phyloP scores from a whole-genome alignment of 2,888 invertebrate genomes.

The Orthosia cruda region DNA sequence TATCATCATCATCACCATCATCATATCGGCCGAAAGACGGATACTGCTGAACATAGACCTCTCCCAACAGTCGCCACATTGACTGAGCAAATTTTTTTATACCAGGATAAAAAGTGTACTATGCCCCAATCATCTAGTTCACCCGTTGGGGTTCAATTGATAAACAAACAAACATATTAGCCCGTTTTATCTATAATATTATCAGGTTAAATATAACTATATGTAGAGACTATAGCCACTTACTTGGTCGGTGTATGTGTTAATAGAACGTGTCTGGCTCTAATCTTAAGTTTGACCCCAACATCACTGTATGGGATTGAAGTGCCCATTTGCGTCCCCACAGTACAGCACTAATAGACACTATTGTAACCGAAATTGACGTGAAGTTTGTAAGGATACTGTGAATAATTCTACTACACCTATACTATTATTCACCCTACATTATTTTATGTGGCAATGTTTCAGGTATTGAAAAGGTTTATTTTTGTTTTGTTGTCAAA shows the following conservation, averaged over 20 bases:
- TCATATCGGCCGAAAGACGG: too few species aligned
- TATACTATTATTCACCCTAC: not conserved
- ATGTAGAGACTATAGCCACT: not conserved
- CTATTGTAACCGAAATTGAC: conserved; percentile 7
- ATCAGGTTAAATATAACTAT: not conserved
- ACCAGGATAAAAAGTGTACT: too few species aligned
- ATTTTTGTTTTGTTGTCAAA: not conserved
- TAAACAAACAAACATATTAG: not conserved
- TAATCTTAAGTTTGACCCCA: conserved; percentile 9
- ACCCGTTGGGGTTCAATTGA: not conserved
- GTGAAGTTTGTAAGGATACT: conserved; percentile 3
- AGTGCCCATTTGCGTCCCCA: conserved; percentile 14
- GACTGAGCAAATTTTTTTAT: too few species aligned
- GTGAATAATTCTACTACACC: not conserved
- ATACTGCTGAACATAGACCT: too few species aligned
- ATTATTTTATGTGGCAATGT: not conserved
- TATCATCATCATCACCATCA: too few species aligned
- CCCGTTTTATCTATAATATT: not conserved
- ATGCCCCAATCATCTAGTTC: too few species aligned
- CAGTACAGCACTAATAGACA: conserved; percentile 3
- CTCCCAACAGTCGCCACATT: too few species aligned
- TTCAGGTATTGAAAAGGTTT: too few species aligned
- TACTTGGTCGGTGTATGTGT: not conserved
- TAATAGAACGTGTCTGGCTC: conserved; percentile 7
- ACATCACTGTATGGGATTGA: not conserved